These are phyloP conservation scores for Trissolcus basalis DNA, from an alignment of 1,140 invertebrate species.

Conservation along the genomic window DNA sequence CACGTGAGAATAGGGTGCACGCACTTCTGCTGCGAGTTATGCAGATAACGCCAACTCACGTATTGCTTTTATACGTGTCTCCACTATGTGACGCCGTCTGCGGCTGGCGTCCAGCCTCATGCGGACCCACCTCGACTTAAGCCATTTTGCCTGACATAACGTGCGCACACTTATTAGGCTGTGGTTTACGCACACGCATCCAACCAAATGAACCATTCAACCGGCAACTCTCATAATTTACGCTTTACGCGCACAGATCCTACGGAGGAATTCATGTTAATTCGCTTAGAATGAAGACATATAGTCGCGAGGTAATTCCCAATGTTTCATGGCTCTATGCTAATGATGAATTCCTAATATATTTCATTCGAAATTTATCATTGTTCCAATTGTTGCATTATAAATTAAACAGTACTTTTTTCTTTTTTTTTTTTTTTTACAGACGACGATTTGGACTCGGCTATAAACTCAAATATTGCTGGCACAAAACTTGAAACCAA, in stretches of 20 bases:
- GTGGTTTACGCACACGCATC: slow-evolving; percentile 13
- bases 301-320: slow-evolving; percentile 31
- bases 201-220: slow-evolving; percentile 50
- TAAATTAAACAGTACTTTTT: too few species aligned
- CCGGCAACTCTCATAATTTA: slow-evolving; percentile 21
- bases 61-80: slow-evolving; percentile 53
- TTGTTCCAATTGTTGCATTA: too few species aligned
- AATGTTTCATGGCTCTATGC: slow-evolving; percentile 7
- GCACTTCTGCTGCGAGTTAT: slow-evolving; percentile 49
- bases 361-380: too few species aligned
- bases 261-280: slow-evolving; percentile 20
- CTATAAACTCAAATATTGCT: too few species aligned
- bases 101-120: slow-evolving; percentile 16
- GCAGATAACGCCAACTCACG: slow-evolving; percentile 58
- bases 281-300: slow-evolving; percentile 35
- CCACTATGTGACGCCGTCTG: not conserved
- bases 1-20: slow-evolving; percentile 33
- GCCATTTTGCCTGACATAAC: slow-evolving; percentile 53
- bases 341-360: slow-evolving; percentile 14
- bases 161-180: slow-evolving; percentile 30
- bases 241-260: slow-evolving; percentile 5
- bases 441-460: too few species aligned
- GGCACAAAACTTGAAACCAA: too few species aligned
- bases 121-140: slow-evolving; percentile 54
- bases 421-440: too few species aligned